These are phyloP conservation scores for Pararge aegeria DNA, from an alignment of 1,140 invertebrate genomes.

Conservation along the genomic window DNA sequence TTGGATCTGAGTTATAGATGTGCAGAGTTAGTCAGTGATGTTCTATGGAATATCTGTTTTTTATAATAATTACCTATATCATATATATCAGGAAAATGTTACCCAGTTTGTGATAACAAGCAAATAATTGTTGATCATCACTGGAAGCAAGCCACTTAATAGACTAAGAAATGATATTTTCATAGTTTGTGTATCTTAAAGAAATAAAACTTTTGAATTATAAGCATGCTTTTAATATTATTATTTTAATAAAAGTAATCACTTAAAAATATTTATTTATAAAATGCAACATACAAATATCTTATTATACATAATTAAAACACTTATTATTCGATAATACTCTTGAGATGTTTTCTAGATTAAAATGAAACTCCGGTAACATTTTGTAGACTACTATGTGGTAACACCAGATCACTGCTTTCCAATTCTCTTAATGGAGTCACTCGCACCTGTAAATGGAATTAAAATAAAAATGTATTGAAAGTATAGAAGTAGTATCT, in stretches of 20 bases:
- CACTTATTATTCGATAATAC: slow-evolving; percentile 48
- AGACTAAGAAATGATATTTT: not conserved
- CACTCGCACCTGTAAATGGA: slow-evolving; percentile 49
- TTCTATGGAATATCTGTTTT: too few species aligned
- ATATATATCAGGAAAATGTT: too few species aligned
- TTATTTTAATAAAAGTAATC: too few species aligned
- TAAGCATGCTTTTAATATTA: not conserved
- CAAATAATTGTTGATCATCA: too few species aligned
- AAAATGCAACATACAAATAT: slow-evolving; percentile 14
- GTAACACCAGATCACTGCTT: slow-evolving; percentile 39
- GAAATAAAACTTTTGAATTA: not conserved
- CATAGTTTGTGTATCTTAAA: not conserved
- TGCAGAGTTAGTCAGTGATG: too few species aligned
- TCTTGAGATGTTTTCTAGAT: slow-evolving; percentile 31
- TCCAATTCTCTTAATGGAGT: slow-evolving; percentile 53
- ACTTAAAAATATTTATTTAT: too few species aligned
- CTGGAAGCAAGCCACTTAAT: too few species aligned
- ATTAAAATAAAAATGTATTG: too few species aligned
- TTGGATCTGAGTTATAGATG: too few species aligned
- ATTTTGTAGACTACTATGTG: slow-evolving; percentile 42
- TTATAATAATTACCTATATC: too few species aligned
- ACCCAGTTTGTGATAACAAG: too few species aligned
- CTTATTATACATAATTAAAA: slow-evolving; percentile 46
- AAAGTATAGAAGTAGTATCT: too few species aligned
- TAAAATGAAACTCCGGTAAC: slow-evolving; percentile 49